A percentile compares a stretch with the other conserved stretches of the same genome.
Conservation (phyloP, 2,888 invertebrate genomes). For the Agonopterix arenella region DNA sequence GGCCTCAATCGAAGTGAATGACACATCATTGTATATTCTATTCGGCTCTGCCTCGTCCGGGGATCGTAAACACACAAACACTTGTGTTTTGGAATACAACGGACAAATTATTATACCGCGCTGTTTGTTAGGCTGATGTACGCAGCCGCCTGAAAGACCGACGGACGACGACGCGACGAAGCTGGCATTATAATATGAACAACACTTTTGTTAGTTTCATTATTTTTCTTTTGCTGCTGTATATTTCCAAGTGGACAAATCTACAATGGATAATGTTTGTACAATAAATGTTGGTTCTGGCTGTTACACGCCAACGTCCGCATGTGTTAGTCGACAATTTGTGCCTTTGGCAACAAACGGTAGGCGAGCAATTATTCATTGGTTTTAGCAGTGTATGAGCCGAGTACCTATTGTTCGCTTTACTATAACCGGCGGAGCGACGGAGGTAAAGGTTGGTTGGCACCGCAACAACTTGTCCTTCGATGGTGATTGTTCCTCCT, state of each 20-base stretch:
- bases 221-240: neutral
- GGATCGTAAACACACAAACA: conserved; percentile 68
- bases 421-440: conserved; percentile 25
- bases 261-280: neutral
- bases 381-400: conserved; percentile 44
- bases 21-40: conserved; percentile 73
- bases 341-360: conserved; percentile 32
- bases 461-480: conserved; percentile 25
- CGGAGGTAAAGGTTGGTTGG: conserved; percentile 25
- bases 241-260: neutral
- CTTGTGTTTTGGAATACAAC: conserved; percentile 58
- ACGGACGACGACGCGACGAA: neutral
- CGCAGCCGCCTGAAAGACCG: conserved; percentile 1
- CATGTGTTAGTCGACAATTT: neutral
- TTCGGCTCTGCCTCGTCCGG: conserved; percentile 60
- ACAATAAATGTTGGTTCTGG: neutral
- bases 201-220: neutral
- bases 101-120: conserved; percentile 38
- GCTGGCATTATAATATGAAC: neutral
- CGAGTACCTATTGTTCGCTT: conserved; percentile 46
- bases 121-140: conserved; percentile 15
- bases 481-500: conserved; percentile 25
- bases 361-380: conserved; percentile 48
- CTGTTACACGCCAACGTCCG: neutral
- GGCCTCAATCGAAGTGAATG: conserved; percentile 71